Conservation (phyloP, 2,888 invertebrate genomes). For the Dolomedes plantarius region DNA sequence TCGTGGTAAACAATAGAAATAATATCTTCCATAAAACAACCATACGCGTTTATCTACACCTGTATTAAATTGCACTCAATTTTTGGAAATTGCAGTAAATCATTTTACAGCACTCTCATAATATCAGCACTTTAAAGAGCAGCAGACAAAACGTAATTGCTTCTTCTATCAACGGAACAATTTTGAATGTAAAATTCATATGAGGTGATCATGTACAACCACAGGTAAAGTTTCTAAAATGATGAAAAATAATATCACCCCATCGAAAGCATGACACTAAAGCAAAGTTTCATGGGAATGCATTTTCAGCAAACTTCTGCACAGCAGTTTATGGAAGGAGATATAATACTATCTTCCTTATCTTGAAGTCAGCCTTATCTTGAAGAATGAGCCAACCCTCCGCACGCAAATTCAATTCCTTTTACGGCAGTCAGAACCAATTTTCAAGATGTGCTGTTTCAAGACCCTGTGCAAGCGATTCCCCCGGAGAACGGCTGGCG, state of each 20-base stretch:
- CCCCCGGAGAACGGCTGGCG: background rate
- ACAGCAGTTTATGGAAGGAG: background rate
- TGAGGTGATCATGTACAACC: background rate
- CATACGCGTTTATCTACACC: no score
- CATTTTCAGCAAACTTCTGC: background rate
- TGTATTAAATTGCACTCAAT: no score
- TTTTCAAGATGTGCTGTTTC: constrained; percentile 56
- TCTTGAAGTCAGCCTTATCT: background rate
- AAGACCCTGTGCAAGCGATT: constrained; percentile 40
- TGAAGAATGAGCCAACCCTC: background rate
- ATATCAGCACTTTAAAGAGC: background rate
- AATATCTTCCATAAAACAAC: no score
- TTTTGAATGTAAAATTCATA: background rate
- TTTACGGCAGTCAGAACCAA: constrained; percentile 65
- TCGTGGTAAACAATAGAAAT: no score
- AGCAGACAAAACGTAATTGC: background rate
- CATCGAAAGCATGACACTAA: background rate
- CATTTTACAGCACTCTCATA: background rate
- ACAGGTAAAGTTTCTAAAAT: background rate
- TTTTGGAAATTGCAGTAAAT: no score
- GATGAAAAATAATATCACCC: background rate
- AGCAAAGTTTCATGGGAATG: background rate
- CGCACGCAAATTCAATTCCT: constrained; percentile 59
- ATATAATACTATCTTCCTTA: background rate
- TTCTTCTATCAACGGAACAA: background rate